phyloP scores from a whole-genome alignment of 64 coral and sea anemone species.

The Catalaphyllia jardinei region DNA sequence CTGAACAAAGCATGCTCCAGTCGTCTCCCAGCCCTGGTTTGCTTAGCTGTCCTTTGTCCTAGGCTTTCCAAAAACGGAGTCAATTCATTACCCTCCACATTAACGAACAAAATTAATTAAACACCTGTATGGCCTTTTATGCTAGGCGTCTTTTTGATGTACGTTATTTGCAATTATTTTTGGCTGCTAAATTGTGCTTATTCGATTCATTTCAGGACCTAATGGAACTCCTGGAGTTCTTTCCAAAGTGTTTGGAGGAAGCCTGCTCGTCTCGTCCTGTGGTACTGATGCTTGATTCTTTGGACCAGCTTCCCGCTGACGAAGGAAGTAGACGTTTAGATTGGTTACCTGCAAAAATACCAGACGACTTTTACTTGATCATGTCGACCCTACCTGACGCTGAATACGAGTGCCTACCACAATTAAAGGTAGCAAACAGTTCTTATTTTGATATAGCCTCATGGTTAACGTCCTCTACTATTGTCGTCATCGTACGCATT shows the following conservation, averaged over 20 bases:
- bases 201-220: conserved; percentile 34
- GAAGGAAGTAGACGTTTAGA: conserved; percentile 66
- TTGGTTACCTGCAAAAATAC: conserved; percentile 67
- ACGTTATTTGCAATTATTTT: no score
- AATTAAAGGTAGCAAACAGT: conserved; percentile 53
- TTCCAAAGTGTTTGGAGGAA: conserved; percentile 65
- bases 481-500: no score
- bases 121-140: no score
- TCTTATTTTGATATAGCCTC: background rate
- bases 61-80: no score
- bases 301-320: conserved; percentile 66
- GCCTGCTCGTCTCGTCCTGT: conserved; percentile 13
- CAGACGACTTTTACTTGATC: conserved; percentile 49
- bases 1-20: no score
- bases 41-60: no score
- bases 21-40: no score
- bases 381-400: conserved; percentile 66
- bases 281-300: conserved; percentile 72
- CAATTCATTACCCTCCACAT: no score
- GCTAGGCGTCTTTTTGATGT: no score
- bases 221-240: conserved; percentile 44
- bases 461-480: no score
- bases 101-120: no score
- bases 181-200: no score
- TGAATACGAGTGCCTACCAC: conserved; percentile 66